Conservation (phyloP, 2,797 vertebrate species). For the Gallinago solitaria region DNA sequence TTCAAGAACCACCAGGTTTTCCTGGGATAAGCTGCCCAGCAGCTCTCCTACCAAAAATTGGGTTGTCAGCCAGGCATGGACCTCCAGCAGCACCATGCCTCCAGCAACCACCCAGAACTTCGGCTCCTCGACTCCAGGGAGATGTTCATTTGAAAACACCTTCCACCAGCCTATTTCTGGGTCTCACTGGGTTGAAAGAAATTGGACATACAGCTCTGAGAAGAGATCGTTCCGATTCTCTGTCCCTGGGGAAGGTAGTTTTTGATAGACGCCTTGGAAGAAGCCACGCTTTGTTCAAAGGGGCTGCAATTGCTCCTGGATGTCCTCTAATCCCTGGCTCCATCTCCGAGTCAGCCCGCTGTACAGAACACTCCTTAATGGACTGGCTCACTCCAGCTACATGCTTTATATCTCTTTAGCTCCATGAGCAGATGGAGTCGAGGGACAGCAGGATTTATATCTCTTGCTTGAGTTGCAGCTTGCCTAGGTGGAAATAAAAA, state of each 20-base stretch:
- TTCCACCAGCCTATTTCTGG: background rate
- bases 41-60: background rate
- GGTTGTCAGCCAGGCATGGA: background rate
- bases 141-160: background rate
- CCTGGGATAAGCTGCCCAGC: background rate
- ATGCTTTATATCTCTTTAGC: constrained; percentile 34
- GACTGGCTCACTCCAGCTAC: constrained; percentile 13
- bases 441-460: constrained; percentile 60
- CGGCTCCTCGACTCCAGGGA: background rate
- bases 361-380: background rate
- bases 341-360: background rate
- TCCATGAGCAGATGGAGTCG: constrained; percentile 17
- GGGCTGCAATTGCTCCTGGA: background rate
- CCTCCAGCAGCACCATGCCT: background rate
- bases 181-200: background rate
- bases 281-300: background rate
- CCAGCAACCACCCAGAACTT: background rate
- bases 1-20: background rate
- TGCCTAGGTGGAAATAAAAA: constrained; percentile 47
- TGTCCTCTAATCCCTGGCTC: background rate
- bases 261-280: background rate
- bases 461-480: constrained; percentile 29
- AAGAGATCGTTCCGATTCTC: background rate
- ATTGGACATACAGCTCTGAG: background rate
- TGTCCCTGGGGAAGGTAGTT: background rate